These are phyloP conservation scores for Bergia sp. DNA, from an alignment of 92 coral and sea anemone species.

Conservation along the genomic window DNA sequence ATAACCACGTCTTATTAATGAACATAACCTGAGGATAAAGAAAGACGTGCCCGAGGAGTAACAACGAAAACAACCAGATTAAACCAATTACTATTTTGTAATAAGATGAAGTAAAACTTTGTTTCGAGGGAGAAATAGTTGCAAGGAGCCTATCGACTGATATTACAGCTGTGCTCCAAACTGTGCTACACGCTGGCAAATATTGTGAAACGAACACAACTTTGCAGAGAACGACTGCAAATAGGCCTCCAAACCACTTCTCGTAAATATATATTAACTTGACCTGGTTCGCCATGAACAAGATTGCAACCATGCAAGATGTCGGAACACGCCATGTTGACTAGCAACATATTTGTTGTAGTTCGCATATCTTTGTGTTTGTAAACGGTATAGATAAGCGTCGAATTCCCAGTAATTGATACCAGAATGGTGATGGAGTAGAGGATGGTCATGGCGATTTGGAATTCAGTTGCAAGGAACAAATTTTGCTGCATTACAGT, in stretches of 20 bases:
- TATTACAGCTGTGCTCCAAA: slow-evolving; percentile 22
- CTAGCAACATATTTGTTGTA: slow-evolving; percentile 2
- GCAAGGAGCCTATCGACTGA: slow-evolving; percentile 21
- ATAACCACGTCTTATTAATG: neutral
- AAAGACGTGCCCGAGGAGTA: neutral
- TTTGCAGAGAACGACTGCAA: neutral
- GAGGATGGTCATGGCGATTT: neutral
- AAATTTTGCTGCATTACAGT: neutral
- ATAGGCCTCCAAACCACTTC: slow-evolving; percentile 15
- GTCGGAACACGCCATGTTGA: slow-evolving; percentile 26
- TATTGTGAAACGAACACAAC: neutral
- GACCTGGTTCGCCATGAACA: neutral
- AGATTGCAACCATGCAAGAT: neutral
- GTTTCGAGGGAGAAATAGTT: neutral
- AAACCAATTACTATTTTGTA: neutral
- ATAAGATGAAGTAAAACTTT: neutral
- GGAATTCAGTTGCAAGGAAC: neutral
- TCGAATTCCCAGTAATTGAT: neutral
- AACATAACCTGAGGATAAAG: neutral
- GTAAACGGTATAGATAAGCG: slow-evolving; percentile 3
- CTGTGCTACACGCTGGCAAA: neutral
- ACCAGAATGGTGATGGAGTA: slow-evolving; percentile 1
- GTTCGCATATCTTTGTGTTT: slow-evolving; percentile 7
- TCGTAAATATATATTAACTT: neutral
- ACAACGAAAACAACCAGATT: neutral